phyloP scores from a whole-genome alignment of 2,113 vertebrate genomes.

The Channa argus region DNA sequence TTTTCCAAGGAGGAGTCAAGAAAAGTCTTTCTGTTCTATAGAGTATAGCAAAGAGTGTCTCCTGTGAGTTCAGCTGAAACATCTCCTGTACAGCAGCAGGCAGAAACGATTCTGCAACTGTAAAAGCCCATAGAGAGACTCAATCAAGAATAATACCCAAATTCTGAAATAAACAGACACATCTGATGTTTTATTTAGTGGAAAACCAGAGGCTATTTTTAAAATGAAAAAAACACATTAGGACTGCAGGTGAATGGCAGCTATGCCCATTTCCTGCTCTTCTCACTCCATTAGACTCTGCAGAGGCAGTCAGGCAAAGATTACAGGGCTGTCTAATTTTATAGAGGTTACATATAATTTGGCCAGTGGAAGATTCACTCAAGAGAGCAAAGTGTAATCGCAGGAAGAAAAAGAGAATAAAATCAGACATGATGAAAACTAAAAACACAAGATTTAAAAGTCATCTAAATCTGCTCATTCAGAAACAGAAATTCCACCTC shows the following conservation, averaged over 20 bases:
- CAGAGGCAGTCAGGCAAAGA: slow-evolving; percentile 43
- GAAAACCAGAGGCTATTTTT: slow-evolving; percentile 59
- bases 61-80: slow-evolving; percentile 14
- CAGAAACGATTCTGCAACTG: slow-evolving; percentile 1
- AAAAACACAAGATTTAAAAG: background rate
- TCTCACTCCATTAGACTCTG: slow-evolving; percentile 60
- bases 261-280: slow-evolving; percentile 38
- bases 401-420: slow-evolving; percentile 9
- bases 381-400: slow-evolving; percentile 32
- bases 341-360: slow-evolving; percentile 54
- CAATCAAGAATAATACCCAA: slow-evolving; percentile 1
- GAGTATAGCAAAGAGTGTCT: background rate
- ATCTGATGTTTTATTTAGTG: slow-evolving; percentile 67
- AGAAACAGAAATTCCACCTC: no score
- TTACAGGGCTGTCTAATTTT: slow-evolving; percentile 55
- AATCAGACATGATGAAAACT: slow-evolving; percentile 3
- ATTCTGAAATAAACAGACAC: slow-evolving; percentile 33
- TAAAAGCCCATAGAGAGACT: background rate
- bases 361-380: slow-evolving; percentile 46
- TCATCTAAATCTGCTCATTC: no score
- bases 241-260: slow-evolving; percentile 58
- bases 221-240: slow-evolving; percentile 22
- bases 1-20: slow-evolving; percentile 6
- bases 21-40: background rate
- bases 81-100: background rate